Base-by-base conservation (phyloP, 2,113 vertebrate genomes). In the Ochotona curzoniae region DNA sequence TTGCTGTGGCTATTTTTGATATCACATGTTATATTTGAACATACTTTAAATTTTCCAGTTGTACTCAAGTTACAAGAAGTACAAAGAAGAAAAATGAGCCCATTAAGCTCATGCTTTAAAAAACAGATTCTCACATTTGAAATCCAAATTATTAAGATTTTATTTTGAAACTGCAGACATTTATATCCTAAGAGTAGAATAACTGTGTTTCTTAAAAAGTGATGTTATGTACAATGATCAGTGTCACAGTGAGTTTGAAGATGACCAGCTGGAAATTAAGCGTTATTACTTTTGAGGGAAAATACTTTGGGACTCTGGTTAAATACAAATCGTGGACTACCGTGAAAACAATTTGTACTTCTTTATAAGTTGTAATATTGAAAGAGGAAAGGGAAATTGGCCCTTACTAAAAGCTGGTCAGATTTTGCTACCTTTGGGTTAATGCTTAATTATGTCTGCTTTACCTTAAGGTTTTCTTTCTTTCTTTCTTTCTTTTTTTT, bases 1-100 rank as follows among this genome's bases (percentile, higher is more conserved):
- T 97, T 83, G 38, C 28, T 92, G 28, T 90, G 73, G 28, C 66
- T 94, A 32, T 87, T 93, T 92, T 89, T 87, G 87, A 78, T 87
- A 93, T 49, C 69, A 87, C 88, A 79, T 93, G 30, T 51, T 96
- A 26, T 90, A 89, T 89, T 86, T 74, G 64, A 90, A 12, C 35
- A 85, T 89, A 79, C 51, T 93, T 88, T 57, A 95, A 83, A 67
- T 35, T 93, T 88, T 75, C 35, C 14, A 93, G 21, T 79, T 80
- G 26, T 83, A 78, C 35, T 66, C 86, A 86, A 64, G 21, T 78
- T 49, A 61, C n/a, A 94, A 61, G 13, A 66, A 83, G 2, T 12
- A 0, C 28, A 54, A 64, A 87, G 44, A 83, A 61, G 28, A 30
- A 89, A 91, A 89, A 57, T 78, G 10, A 92, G 4, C 32, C 25